Evolutionary conservation across 2,113 vertebrate species (phyloP).

Genomic region (Eulacestoma nigropectus): DNA sequence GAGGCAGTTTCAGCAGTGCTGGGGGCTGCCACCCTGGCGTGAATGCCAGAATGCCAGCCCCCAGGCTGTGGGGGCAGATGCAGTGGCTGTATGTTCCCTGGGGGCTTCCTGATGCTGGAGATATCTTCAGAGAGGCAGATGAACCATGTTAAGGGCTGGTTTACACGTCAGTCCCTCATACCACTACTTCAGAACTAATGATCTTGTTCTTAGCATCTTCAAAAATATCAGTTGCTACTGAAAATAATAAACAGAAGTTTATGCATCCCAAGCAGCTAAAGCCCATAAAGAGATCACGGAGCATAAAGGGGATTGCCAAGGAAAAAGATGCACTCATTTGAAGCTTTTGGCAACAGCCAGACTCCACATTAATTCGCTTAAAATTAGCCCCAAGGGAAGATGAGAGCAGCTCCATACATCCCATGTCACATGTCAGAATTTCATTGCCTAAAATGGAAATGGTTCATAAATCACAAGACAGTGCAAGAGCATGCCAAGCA

Average conservation of each 20-base stretch:
- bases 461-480: not conserved
- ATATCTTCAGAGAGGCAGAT: not conserved
- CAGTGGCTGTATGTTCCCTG: not conserved
- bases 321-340: not conserved
- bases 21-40: not conserved
- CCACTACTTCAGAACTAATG: not conserved
- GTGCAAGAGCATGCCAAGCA: not conserved
- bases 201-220: not conserved
- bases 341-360: not conserved
- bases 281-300: not conserved
- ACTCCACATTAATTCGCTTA: not conserved
- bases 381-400: not conserved
- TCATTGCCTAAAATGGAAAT: not conserved
- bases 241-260: not conserved
- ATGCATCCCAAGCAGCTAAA: not conserved
- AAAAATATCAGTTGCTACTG: not conserved
- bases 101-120: not conserved
- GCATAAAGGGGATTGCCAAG: not conserved
- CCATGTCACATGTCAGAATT: not conserved
- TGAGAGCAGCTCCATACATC: not conserved
- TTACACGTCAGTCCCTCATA: not conserved
- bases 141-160: not conserved
- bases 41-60: not conserved
- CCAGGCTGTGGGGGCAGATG: not conserved
- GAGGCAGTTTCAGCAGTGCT: not conserved